Base-by-base conservation (phyloP, 2,113 vertebrate species). In the Ctenodactylus gundi region DNA sequence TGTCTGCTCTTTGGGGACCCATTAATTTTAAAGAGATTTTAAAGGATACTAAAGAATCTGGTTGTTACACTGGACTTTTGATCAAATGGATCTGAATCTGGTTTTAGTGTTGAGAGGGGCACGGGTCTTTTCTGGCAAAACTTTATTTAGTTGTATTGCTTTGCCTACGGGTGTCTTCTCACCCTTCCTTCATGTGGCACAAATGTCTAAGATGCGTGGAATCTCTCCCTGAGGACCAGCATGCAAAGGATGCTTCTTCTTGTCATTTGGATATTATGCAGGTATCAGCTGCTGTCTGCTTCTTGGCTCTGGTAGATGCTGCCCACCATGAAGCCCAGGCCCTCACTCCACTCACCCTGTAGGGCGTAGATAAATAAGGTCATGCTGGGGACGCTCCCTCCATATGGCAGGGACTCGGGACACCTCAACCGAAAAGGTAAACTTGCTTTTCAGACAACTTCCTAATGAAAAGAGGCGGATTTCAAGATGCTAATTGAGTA, bases 1-100 rank as follows among this genome's bases (percentile, higher is more conserved):
- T 64, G 82, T 4, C 11, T 89, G 18, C 29, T 77, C 77, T 90
- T 51, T 6, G 7, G 91, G 4, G 88, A 93, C 60, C 39, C 53
- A 49, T 94, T 95, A 95, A 58, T 85, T 95, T 96, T 70, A 70
- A 72, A 92, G 31, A 68, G 4, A 44, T 88, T 81, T 87, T 53
- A 62, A 89, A 93, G 73, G 85, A 75, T n/a, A 83, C 34, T 73
- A 29, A 92, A 51, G 64, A 62, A 21, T 57, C 31, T 67, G 25
- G 58, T 55, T 85, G 14, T 14, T 60, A 29, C 31, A 77, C 41
- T 92, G 55, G 67, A 95, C 82, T 39, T n/a, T 36, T 80, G 11
- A 21, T 5, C 15, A 21, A 7, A 64, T 31, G 17, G 41, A 46
- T 18, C 36, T 85, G 75, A 85, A 49, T 75, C 21, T 68, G 3